A percentile compares a stretch with the other conserved stretches of the same genome.
Evolutionary conservation across 2,888 invertebrate genomes (phyloP).

Genomic region (Fabriciana adippe): DNA sequence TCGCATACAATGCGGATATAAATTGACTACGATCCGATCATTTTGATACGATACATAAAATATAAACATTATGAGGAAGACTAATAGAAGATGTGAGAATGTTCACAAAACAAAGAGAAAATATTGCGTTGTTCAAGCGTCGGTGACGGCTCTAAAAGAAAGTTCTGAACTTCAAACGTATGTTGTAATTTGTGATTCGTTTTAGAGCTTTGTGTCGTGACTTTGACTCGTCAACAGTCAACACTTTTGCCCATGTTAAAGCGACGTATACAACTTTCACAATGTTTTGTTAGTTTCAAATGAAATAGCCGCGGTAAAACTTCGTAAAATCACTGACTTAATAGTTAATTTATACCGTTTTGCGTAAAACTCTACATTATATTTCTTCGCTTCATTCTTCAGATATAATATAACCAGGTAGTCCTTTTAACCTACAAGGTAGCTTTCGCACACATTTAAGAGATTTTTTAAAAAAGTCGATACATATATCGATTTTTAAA

Average conservation of each 20-base stretch:
- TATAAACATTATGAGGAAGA: conserved; percentile 31
- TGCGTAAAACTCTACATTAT: no score
- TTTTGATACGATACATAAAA: conserved; percentile 37
- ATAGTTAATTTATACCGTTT: no score
- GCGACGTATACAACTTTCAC: conserved; percentile 23
- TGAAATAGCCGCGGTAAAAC: background rate
- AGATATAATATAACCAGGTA: no score
- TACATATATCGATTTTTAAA: no score
- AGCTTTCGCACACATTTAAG: no score
- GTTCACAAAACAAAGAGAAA: conserved; percentile 18
- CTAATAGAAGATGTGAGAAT: conserved; percentile 21
- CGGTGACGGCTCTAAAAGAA: conserved; percentile 27
- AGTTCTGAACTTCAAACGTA: conserved; percentile 18
- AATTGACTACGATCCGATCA: conserved; percentile 60
- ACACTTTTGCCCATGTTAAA: conserved; percentile 22
- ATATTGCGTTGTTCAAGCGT: conserved; percentile 11
- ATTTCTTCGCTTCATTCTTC: no score
- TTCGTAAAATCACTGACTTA: no score
- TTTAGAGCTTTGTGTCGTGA: conserved; percentile 32
- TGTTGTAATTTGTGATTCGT: conserved; percentile 32
- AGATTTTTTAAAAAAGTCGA: no score
- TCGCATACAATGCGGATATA: conserved; percentile 57
- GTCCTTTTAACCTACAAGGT: no score
- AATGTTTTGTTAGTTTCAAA: conserved; percentile 13
- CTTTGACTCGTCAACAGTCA: conserved; percentile 28